Evolutionary conservation across 2,888 invertebrate genomes (phyloP), one percentile per base, ranked within the genome.

Genomic region (Blera fallax): DNA sequence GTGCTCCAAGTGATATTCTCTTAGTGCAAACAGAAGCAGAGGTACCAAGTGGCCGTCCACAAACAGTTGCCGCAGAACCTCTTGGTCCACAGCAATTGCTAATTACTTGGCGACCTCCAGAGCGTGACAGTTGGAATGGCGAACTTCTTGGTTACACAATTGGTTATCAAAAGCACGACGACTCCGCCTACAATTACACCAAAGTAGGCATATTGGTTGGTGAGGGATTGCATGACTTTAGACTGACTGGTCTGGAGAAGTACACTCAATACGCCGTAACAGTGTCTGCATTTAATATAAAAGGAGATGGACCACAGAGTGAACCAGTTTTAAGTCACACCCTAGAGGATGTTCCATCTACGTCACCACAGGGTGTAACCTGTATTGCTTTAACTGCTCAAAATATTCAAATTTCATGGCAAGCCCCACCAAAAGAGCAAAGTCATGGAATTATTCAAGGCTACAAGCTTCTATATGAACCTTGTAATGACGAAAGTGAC

Each of bases 211-310:
- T 93, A 87, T 90, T 93, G 0, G 93, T 92, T 62, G 92, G 93
- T 2, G 93, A 93, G 70, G 93, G 93, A 0, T 92, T 94, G 0
- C 94, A 94, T 7, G 94, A 94, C 87, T 93, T 95, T 58, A 94
- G 94, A 27, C 91, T 96, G 34, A 94, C 94, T 3, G 94, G 95
- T 0, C 92, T 96, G 27, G 94, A 95, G 77, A 96, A 96, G 90
- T 97, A 96, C 90, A 96, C 97, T 0, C 94, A 95, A 64, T 97
- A 97, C 91, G 95, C 95, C 72, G 94, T 97, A 7, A 94, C 95
- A 1, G 95, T 97, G 21, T 94, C 95, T 82, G 96, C 97, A 0
- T 97, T 96, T 91, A 97, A 97, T 91, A 94, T 94, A 0, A 95
- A 96, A 37, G 97, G 97, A 0, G 95, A 95, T 52, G 96, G 97